Evolutionary conservation across 2,888 invertebrate species (phyloP).

Genomic region (Ophioninae sp.): DNA sequence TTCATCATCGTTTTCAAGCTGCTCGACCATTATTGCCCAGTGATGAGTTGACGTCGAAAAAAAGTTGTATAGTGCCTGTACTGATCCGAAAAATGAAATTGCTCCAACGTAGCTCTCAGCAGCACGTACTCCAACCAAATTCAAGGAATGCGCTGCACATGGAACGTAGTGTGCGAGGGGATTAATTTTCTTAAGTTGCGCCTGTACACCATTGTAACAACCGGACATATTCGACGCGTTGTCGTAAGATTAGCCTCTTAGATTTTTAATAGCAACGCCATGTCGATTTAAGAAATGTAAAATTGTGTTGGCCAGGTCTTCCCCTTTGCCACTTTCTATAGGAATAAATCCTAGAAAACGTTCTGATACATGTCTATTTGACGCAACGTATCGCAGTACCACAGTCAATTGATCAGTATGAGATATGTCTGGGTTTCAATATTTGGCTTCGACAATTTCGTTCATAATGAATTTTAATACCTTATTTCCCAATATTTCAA

Average conservation of each 20-base stretch:
- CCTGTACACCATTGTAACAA: constrained; percentile 65
- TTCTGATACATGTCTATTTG: not conserved
- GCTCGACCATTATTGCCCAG: no score
- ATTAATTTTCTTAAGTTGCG: constrained; percentile 51
- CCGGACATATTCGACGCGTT: constrained; percentile 69
- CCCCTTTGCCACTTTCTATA: no score
- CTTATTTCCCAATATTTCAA: not conserved
- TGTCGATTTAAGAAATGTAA: no score
- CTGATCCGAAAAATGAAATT: constrained; percentile 64
- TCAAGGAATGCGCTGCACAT: constrained; percentile 64
- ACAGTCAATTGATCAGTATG: constrained; percentile 67
- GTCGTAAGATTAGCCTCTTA: constrained; percentile 67
- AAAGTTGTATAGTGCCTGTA: constrained; percentile 65
- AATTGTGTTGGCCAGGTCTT: no score
- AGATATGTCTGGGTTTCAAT: constrained; percentile 60
- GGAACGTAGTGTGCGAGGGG: constrained; percentile 60
- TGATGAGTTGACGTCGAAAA: constrained; percentile 62
- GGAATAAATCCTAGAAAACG: no score
- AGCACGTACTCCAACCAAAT: constrained; percentile 63
- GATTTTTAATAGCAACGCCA: no score
- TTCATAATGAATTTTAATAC: not conserved
- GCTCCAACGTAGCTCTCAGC: constrained; percentile 63
- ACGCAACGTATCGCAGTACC: constrained; percentile 65
- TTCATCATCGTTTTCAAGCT: not conserved
- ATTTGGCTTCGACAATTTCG: constrained; percentile 1